Conservation (phyloP, 2,888 invertebrate species). For the Nomada lathburiana region DNA sequence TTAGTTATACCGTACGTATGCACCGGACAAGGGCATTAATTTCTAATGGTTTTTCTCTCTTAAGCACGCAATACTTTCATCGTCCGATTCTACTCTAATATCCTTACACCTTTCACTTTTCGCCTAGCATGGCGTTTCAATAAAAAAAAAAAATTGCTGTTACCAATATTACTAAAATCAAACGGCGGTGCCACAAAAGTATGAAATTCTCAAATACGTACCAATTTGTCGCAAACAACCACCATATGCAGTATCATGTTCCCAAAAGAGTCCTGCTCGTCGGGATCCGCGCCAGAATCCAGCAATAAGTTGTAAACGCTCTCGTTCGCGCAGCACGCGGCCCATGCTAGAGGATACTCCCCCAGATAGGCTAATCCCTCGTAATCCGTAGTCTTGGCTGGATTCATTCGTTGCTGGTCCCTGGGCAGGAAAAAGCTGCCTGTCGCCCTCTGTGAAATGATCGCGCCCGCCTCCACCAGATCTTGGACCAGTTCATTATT, state of each 20-base stretch:
- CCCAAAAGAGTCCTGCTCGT: conserved; percentile 97
- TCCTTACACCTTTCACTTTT: too few species aligned
- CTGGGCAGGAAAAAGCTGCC: conserved; percentile 98
- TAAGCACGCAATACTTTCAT: too few species aligned
- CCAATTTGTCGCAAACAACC: conserved; percentile 98
- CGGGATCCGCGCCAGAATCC: conserved; percentile 97
- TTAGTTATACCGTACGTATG: too few species aligned
- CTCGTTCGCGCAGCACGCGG: conserved; percentile 98
- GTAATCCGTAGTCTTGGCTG: conserved; percentile 94
- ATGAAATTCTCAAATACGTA: conserved; percentile 82
- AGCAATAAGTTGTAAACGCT: conserved; percentile 98
- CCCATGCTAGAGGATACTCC: conserved; percentile 98
- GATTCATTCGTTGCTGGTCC: conserved; percentile 94
- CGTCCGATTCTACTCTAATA: too few species aligned
- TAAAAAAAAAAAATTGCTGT: too few species aligned
- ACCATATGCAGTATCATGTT: conserved; percentile 99
- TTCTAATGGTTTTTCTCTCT: too few species aligned
- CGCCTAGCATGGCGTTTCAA: too few species aligned
- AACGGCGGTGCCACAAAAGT: neutral
- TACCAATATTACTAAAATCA: too few species aligned
- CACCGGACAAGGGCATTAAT: too few species aligned
- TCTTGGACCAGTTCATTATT: conserved; percentile 98
- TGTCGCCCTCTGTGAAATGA: conserved; percentile 96
- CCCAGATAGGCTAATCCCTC: conserved; percentile 98
- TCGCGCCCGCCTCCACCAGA: conserved; percentile 95